Percentiles rank a stretch among this genome's conserved stretches.
Conservation (phyloP, 2,113 vertebrate species). For the Pachypanchax playfairii region DNA sequence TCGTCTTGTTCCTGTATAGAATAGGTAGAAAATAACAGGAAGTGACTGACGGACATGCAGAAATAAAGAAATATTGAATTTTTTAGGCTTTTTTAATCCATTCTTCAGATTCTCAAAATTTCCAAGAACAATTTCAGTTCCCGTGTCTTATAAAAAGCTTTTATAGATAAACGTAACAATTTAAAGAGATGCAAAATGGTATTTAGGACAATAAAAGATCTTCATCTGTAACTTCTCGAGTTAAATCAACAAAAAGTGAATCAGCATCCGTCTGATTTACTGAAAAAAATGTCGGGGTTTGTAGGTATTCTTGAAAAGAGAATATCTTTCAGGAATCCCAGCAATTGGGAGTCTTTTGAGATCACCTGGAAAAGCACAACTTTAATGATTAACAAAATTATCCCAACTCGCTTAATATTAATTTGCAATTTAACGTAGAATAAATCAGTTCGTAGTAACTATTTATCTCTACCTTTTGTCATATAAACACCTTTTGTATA, state of each 20-base stretch:
- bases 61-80: background rate
- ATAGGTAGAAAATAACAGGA: slow-evolving; percentile 28
- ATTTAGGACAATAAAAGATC: background rate
- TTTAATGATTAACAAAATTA: background rate
- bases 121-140: slow-evolving; percentile 4
- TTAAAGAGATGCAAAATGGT: too few species aligned
- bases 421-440: background rate
- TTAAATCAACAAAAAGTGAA: background rate
- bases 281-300: background rate
- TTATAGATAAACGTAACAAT: too few species aligned
- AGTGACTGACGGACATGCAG: too few species aligned
- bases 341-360: background rate
- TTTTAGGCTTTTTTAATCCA: slow-evolving; percentile 30
- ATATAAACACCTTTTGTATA: background rate
- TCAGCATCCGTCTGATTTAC: background rate
- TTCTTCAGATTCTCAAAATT: slow-evolving; percentile 16
- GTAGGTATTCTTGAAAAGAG: background rate
- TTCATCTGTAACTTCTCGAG: background rate
- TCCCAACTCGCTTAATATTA: background rate
- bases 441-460: background rate
- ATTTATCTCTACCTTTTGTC: background rate
- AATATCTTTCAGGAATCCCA: background rate
- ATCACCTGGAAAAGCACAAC: background rate
- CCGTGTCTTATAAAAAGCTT: background rate
- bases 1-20: slow-evolving; percentile 53